Evolutionary conservation across 1,140 invertebrate species (phyloP), one percentile per base, ranked within the genome.

Genomic region (Araneus ventricosus): DNA sequence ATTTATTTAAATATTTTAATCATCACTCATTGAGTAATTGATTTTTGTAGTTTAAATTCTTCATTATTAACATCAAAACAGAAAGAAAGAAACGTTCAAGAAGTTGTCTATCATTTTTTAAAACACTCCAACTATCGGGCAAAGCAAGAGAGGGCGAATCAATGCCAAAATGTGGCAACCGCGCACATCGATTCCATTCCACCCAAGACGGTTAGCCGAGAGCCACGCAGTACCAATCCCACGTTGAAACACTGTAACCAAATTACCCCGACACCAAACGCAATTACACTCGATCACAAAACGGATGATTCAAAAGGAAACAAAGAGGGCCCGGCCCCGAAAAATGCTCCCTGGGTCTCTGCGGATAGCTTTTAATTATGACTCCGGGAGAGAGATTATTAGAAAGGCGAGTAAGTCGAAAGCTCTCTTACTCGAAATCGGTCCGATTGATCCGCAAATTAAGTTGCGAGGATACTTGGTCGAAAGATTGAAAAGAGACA

Each of bases 211-310:
- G 88, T 52, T 45, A 67, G 88, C 88, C 88, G 67, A 79, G 27
- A 89, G 88, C 88, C 63, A 89, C 88, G 80, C 79, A 41, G 79
- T 67, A 84, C 57, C 82, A 92, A 92, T 92, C 82, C 59, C 61
- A 57, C 90, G 45, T 20, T 63, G 82, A 85, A 92, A 70, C 90
- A 52, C n/a, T 6, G 39, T 92, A 92, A 92, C 90, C 90, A 86
- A 92, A 92, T 92, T 92, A 92, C 79, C 63, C 30, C 90, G 57
- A 92, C 90, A 84, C 90, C 45, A 92, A 92, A 92, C 82, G 82
- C 90, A 92, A 92, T 92, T 92, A 92, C 90, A 52, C 90, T 92
- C 82, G 82, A 92, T 92, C 90, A 52, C 90, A 91, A 91, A 91
- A 91, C 80, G 89, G 70, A 34, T 91, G 89, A 91, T 91, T 91